A percentile compares a stretch with the other conserved stretches of the same genome.
phyloP scores from a whole-genome alignment of 2,113 vertebrate genomes.

The Syrmaticus mikado region DNA sequence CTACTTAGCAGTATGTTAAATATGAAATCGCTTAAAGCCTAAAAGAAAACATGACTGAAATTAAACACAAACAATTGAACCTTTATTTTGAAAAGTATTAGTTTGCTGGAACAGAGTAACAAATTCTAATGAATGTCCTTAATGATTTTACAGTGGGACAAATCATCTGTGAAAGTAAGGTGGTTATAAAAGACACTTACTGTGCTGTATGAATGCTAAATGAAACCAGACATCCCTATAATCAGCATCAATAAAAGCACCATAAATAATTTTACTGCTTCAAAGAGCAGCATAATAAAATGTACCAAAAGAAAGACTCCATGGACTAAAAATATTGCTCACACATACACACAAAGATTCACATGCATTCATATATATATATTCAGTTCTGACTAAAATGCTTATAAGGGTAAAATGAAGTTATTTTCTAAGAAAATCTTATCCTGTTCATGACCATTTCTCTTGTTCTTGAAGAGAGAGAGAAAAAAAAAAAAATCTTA shows the following conservation, averaged over 20 bases:
- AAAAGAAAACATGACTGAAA: conserved; percentile 74
- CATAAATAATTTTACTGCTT: conserved; percentile 70
- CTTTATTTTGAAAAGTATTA: conserved; percentile 74
- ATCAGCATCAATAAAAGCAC: conserved; percentile 63
- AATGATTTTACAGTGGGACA: conserved; percentile 77
- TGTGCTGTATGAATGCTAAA: conserved; percentile 58
- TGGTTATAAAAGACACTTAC: conserved; percentile 64
- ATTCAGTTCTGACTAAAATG: conserved; percentile 54
- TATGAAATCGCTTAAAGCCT: conserved; percentile 58
- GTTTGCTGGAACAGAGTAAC: conserved; percentile 62
- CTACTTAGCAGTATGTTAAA: conserved; percentile 61
- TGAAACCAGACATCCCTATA: conserved; percentile 72
- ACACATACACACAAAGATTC: neutral
- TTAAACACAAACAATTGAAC: conserved; percentile 71
- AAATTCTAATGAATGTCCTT: conserved; percentile 75
- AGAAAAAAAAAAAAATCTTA: neutral
- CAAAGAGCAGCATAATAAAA: conserved; percentile 59
- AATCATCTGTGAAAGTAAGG: conserved; percentile 75
- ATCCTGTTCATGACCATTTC: conserved; percentile 2
- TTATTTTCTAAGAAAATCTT: conserved; percentile 38
- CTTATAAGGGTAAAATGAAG: conserved; percentile 47
- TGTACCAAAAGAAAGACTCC: conserved; percentile 40
- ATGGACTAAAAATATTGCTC: conserved; percentile 7
- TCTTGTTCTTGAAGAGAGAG: neutral
- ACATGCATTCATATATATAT: rapidly evolving